A percentile compares a stretch with the other conserved stretches of the same genome.
Evolutionary conservation across 2,113 vertebrate species (phyloP).

Genomic region (Smithornis capensis): DNA sequence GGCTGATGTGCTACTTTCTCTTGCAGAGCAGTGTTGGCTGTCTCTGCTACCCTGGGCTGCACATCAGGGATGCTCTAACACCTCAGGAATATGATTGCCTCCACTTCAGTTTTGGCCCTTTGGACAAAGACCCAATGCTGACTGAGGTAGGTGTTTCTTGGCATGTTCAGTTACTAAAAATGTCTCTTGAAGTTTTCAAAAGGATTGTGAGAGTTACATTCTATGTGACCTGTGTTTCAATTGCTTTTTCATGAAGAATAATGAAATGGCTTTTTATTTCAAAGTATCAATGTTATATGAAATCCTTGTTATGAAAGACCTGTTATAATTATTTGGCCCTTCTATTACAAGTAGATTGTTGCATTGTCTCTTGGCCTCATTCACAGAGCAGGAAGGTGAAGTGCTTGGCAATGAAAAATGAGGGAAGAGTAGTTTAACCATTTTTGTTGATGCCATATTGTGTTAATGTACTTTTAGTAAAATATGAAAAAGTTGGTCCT

Average conservation of each 20-base stretch:
- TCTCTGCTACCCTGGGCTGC: neutral
- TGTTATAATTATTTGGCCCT: neutral
- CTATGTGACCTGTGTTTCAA: neutral
- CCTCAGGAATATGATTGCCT: accelerated
- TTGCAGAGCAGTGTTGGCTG: neutral
- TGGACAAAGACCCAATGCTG: neutral
- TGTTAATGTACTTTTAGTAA: neutral
- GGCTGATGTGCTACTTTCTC: neutral
- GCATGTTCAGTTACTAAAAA: neutral
- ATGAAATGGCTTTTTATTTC: neutral
- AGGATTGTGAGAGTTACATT: neutral
- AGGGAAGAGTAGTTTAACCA: neutral
- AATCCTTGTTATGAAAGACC: neutral
- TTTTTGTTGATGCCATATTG: neutral
- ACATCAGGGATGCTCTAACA: accelerated
- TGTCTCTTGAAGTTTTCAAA: neutral
- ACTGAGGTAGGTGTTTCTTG: neutral
- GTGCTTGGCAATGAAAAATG: neutral
- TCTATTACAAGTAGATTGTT: neutral
- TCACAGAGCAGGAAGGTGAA: neutral
- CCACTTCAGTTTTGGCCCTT: neutral
- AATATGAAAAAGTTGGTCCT: neutral
- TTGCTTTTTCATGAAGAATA: neutral
- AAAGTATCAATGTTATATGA: neutral
- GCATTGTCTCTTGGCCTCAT: neutral